Percentiles rank a stretch among this genome's conserved stretches.
phyloP scores from a whole-genome alignment of 2,113 vertebrate species.

The Corythornis cristatus region DNA sequence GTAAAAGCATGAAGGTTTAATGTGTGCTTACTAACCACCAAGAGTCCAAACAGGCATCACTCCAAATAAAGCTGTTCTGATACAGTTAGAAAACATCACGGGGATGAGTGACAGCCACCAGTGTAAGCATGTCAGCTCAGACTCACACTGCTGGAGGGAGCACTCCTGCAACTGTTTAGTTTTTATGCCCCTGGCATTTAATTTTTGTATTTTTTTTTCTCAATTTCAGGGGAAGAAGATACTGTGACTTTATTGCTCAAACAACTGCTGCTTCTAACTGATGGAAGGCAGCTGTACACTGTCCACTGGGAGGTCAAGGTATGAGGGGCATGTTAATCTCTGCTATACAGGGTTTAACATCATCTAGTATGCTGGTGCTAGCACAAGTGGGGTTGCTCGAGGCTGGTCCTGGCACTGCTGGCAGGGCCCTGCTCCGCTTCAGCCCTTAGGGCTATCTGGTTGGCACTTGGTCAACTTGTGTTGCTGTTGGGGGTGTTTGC shows the following conservation, averaged over 20 bases:
- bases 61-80: constrained; percentile 34
- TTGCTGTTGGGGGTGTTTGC: not conserved
- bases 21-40: constrained; percentile 62
- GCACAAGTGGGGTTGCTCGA: not conserved
- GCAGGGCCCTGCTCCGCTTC: not conserved
- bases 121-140: not conserved
- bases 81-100: constrained; percentile 32
- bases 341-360: not conserved
- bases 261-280: not conserved
- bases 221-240: not conserved
- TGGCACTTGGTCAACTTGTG: not conserved
- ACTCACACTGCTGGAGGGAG: constrained; percentile 13
- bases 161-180: not conserved
- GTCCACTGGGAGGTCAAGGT: not conserved
- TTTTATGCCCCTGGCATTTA: not conserved
- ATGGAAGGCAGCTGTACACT: not conserved
- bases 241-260: not conserved
- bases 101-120: constrained; percentile 47
- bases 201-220: not conserved
- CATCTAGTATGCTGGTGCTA: not conserved
- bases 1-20: constrained; percentile 38
- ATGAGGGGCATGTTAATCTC: not conserved
- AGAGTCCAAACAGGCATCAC: not conserved
- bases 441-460: not conserved
- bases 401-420: not conserved